Base-by-base conservation (phyloP, 2,113 vertebrate species). In the Ranitomeya imitator region DNA sequence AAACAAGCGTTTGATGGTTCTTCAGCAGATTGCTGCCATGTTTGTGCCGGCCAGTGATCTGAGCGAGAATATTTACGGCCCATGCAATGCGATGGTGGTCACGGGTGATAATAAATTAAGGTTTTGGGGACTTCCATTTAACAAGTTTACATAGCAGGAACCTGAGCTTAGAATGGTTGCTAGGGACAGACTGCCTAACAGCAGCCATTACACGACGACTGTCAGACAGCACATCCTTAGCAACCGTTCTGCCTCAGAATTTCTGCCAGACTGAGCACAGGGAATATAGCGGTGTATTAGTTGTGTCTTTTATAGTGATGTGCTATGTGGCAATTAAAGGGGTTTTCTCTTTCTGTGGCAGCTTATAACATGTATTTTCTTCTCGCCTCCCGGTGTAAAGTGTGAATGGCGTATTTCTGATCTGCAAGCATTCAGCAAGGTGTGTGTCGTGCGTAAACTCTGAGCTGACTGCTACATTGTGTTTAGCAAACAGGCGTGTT, bases 311-410 rank as follows among this genome's bases (percentile, higher is more conserved):
- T 37, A 21, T 7, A 21, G 21, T n/a, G 51, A 63, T 63, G 15
- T 65, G n/a, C 79, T 51, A 19, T 81, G 52, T 82, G 67, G 69
- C 67, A 78, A 2, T 7, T n/a, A 78, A 67, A 31, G 55, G 23
- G 59, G 55, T 84, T 55, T 51, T n/a, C 57, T 65, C 15, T 10
- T 59, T 87, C 15, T 10, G 73, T 87, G 21, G 21, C 19, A 85
- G 61, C 11, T 85, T 88, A 83, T 86, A 69, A 85, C 89, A 86
- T 23, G 86, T 51, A 73, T 91, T 89, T 89, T 82, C 76, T 23
- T 65, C 67, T 45, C 59, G 73, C 18, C 84, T 2, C 51, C 90
- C 4, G 90, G 90, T 88, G 16, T 90, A 86, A 67, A 63, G 86
- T 55, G 16, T 85, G 16, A 87, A 90, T 4, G 52, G 87, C 65